These are phyloP conservation scores for Tetropium fuscum DNA, from an alignment of 2,888 invertebrate genomes.

Conservation along the genomic window DNA sequence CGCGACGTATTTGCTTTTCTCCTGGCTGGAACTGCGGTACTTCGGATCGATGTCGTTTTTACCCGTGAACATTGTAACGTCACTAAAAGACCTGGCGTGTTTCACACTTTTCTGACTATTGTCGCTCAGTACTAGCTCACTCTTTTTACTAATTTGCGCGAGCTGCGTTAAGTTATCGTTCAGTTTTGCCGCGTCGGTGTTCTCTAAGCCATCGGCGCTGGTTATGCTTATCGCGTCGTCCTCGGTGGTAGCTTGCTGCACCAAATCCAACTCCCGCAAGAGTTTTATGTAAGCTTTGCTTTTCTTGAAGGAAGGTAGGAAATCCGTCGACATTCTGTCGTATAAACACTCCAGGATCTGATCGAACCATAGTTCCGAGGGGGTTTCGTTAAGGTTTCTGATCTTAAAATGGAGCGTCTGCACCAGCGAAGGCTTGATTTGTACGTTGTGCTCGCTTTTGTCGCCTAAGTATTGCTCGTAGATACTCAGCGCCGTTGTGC, in stretches of 20 bases:
- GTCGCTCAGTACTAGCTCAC: conserved; percentile 47
- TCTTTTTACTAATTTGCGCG: conserved; percentile 19
- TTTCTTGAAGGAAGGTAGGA: conserved; percentile 75
- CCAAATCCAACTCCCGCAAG: conserved; percentile 78
- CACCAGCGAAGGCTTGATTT: conserved; percentile 72
- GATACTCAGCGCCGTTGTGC: conserved; percentile 79
- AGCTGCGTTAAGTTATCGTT: conserved; percentile 26
- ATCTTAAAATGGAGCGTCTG: conserved; percentile 73
- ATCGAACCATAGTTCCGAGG: conserved; percentile 85
- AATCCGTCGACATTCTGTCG: conserved; percentile 72
- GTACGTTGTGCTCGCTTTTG: conserved; percentile 74
- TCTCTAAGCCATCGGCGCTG: conserved; percentile 69
- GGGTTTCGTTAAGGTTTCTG: conserved; percentile 70
- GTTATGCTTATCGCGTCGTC: conserved; percentile 71
- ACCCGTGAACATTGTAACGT: conserved; percentile 55
- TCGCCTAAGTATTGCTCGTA: conserved; percentile 83
- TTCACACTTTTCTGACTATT: conserved; percentile 55
- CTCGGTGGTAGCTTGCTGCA: conserved; percentile 71
- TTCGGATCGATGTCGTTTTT: conserved; percentile 32
- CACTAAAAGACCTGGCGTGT: conserved; percentile 63
- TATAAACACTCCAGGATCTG: conserved; percentile 80
- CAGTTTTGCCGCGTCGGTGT: conserved; percentile 24
- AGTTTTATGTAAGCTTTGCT: conserved; percentile 77
- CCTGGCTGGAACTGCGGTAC: conserved; percentile 36
- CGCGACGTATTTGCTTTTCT: conserved; percentile 7